A percentile compares a stretch with the other conserved stretches of the same genome.
Conservation (phyloP, 2,797 vertebrate genomes). For the Siniperca obscura region DNA sequence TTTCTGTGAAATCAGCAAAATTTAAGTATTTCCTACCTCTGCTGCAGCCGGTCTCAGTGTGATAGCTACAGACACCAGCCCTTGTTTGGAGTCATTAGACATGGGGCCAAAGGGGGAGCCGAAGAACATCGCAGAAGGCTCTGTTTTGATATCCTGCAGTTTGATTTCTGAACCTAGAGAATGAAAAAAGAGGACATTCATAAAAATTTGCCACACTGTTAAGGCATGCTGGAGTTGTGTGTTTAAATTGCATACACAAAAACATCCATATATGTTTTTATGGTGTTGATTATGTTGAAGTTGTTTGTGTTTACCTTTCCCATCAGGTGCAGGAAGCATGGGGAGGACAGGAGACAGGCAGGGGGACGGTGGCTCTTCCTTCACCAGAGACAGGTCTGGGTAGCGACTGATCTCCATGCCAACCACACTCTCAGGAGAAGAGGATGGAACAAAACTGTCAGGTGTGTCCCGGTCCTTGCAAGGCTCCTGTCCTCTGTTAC, state of each 20-base stretch:
- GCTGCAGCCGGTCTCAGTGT: conserved; percentile 96
- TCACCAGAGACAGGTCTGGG: conserved; percentile 93
- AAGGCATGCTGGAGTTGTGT: neutral
- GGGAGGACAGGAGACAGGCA: conserved; percentile 94
- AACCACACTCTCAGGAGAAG: conserved; percentile 97
- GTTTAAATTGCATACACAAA: conserved; percentile 12
- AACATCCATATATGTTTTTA: conserved; percentile 7
- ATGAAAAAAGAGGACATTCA: conserved; percentile 4
- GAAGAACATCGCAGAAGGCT: conserved; percentile 89
- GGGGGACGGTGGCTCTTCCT: conserved; percentile 93
- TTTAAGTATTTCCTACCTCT: conserved; percentile 86
- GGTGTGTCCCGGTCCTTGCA: conserved; percentile 95
- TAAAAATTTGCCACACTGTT: neutral
- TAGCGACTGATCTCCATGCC: conserved; percentile 96
- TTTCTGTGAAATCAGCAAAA: conserved; percentile 20
- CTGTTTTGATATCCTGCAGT: conserved; percentile 92
- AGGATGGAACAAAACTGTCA: conserved; percentile 98
- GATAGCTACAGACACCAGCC: conserved; percentile 97
- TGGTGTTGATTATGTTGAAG: neutral
- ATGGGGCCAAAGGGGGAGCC: conserved; percentile 88
- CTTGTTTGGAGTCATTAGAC: conserved; percentile 91
- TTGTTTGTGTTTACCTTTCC: conserved; percentile 87
- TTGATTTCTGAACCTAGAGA: conserved; percentile 90
- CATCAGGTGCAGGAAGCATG: conserved; percentile 92
- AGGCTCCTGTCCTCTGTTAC: conserved; percentile 91